These are phyloP conservation scores for Hoplostethus mediterraneus DNA, from an alignment of 2,797 vertebrate genomes.

Conservation along the genomic window DNA sequence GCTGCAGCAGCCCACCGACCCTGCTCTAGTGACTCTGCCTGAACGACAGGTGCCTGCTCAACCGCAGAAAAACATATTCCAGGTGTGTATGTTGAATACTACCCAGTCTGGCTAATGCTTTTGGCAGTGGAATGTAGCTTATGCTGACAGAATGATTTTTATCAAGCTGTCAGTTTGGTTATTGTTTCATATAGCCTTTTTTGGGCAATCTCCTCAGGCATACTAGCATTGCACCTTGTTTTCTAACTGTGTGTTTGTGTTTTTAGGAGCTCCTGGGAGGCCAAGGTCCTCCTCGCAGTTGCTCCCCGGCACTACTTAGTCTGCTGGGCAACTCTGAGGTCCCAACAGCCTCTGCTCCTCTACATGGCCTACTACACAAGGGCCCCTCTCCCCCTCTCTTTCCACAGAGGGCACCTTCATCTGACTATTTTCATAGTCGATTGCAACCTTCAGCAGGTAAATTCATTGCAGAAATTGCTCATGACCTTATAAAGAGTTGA, in stretches of 20 bases:
- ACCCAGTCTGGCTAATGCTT: not conserved
- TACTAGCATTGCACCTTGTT: not conserved
- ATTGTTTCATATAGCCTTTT: not conserved
- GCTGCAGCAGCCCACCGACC: conserved; percentile 87
- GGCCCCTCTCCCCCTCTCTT: conserved; percentile 92
- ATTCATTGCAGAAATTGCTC: not conserved
- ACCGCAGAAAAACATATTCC: conserved; percentile 92
- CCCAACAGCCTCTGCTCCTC: conserved; percentile 63
- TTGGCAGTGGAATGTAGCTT: not conserved
- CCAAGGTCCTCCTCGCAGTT: conserved; percentile 82
- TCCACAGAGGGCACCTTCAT: conserved; percentile 89
- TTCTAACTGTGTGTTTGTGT: conserved; percentile 11
- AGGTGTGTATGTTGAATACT: conserved; percentile 81
- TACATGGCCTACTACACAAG: conserved; percentile 87
- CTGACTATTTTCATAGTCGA: conserved; percentile 90
- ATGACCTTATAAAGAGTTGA: no score
- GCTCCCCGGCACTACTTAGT: conserved; percentile 88
- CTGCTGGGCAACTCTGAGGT: conserved; percentile 88
- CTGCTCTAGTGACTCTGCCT: conserved; percentile 85
- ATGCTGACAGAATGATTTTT: not conserved
- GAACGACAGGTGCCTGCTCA: conserved; percentile 86
- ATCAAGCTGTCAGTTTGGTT: no score
- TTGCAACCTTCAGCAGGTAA: conserved; percentile 89
- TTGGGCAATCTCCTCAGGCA: not conserved
- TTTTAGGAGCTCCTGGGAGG: conserved; percentile 92